Evolutionary conservation across 2,888 invertebrate species (phyloP).

Genomic region (Boloria euphrosyne): DNA sequence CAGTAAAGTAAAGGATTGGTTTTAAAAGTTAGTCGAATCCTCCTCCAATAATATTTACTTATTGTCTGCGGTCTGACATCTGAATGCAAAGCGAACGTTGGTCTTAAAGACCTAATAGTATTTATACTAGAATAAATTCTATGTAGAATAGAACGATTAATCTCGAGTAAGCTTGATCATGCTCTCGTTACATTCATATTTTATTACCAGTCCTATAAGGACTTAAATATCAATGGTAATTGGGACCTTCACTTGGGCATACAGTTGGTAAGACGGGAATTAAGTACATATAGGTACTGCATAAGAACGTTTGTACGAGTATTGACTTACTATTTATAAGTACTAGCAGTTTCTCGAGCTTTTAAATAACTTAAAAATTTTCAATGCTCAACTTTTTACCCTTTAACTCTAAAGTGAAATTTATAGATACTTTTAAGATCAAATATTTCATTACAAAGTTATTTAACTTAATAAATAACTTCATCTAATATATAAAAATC

Average conservation of each 20-base stretch:
- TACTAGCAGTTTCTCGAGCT: no score
- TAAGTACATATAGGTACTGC: background rate
- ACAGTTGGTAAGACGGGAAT: slow-evolving; percentile 7
- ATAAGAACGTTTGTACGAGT: no score
- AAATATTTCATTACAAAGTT: no score
- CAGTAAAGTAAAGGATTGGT: no score
- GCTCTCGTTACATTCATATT: slow-evolving; percentile 25
- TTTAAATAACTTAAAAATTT: no score
- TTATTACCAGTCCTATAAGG: slow-evolving; percentile 25
- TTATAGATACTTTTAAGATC: no score
- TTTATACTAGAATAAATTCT: slow-evolving; percentile 67
- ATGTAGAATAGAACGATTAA: slow-evolving; percentile 66
- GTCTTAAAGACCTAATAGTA: slow-evolving; percentile 37
- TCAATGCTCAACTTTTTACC: no score
- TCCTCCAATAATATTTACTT: slow-evolving; percentile 11
- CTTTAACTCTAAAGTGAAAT: no score
- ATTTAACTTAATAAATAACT: no score
- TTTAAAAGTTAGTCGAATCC: background rate
- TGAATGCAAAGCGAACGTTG: slow-evolving; percentile 39
- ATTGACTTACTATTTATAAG: no score
- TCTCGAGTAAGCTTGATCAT: slow-evolving; percentile 46
- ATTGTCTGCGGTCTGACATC: slow-evolving; percentile 32
- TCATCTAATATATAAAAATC: no score
- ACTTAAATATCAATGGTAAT: slow-evolving; percentile 29
- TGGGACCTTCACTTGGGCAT: slow-evolving; percentile 12